Base-by-base conservation (phyloP, 2,113 vertebrate genomes). In the Steatornis caripensis region DNA sequence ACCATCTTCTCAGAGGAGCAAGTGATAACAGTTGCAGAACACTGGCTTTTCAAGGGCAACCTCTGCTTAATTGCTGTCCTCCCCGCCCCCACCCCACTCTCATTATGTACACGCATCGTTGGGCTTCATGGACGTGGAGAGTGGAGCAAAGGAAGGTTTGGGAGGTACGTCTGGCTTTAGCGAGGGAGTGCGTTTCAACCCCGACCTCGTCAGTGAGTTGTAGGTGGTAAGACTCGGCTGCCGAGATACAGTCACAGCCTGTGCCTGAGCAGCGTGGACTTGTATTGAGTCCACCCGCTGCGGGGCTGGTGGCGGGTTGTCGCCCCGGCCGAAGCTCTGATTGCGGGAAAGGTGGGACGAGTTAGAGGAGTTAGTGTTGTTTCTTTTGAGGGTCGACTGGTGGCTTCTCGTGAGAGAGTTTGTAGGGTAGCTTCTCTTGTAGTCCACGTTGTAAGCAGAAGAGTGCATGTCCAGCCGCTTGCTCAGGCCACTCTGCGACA, bases 291-390 rank as follows among this genome's bases (percentile, higher is more conserved):
- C 99, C 97, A 99, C 99, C 87, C 99, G 98, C 98, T 99, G 99
- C 0, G 99, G 99, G 51, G 99, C 99, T 0, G 99, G 99, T 0
- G 99, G 99, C 0, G 99, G 99, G 41, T 98, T 99, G 98, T 99
- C 99, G 15, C 98, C 98, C 61, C 98, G 98, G 98, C 98, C 96
- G 55, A 99, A 99, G 98, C 99, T 99, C 97, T 99, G 99, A 97
- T 99, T 99, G 88, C 99, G 98, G 84, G 99, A 98, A 95, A 99
- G 98, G 96, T 99, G 99, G 91, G 99, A 99, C 6, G 99, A 99
- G 93, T 99, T 99, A 95, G 99, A 99, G 60, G 99, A 99, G 98
- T 99, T 99, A 96, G 99, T 99, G 98, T 99, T 99, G 98, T 99
- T 99, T 97, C 99, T 99, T 98, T 99, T 99, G 87, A 99, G 99